Percentiles rank a stretch among this genome's conserved stretches.
These are phyloP conservation scores for Romanogobio albipinnatus DNA, from an alignment of 2,113 vertebrate species.

Conservation along the genomic window DNA sequence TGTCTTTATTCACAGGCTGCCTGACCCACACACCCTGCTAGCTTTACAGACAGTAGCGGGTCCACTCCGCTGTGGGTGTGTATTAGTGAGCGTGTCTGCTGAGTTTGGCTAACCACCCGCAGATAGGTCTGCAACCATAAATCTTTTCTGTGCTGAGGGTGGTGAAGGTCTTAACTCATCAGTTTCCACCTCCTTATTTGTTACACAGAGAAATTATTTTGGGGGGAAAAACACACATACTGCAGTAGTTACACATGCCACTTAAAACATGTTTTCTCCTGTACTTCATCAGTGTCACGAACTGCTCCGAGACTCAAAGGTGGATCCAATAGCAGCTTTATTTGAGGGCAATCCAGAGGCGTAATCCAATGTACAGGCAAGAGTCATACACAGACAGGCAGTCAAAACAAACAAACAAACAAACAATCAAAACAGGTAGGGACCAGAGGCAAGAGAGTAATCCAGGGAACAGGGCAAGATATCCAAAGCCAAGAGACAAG, in stretches of 20 bases:
- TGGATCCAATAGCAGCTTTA: too few relatives aligned
- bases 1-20: constrained; percentile 16
- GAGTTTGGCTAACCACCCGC: constrained; percentile 6
- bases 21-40: constrained; percentile 2
- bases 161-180: constrained; percentile 22
- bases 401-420: too few relatives aligned
- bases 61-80: constrained; percentile 18
- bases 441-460: too few relatives aligned
- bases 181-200: neutral
- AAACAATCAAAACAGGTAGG: too few relatives aligned
- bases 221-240: neutral
- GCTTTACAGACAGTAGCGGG: neutral
- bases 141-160: neutral
- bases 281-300: neutral
- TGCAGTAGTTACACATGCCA: neutral
- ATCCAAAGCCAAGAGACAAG: too few relatives aligned
- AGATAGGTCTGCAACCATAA: constrained; percentile 17
- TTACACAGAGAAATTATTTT: neutral
- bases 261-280: neutral
- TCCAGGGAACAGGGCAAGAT: too few relatives aligned
- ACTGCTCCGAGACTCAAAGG: too few relatives aligned
- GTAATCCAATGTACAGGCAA: too few relatives aligned
- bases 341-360: too few relatives aligned
- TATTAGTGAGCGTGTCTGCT: constrained; percentile 9
- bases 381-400: too few relatives aligned